These are phyloP conservation scores for Salmo trutta DNA, from an alignment of 2,797 vertebrate species.

Conservation along the genomic window DNA sequence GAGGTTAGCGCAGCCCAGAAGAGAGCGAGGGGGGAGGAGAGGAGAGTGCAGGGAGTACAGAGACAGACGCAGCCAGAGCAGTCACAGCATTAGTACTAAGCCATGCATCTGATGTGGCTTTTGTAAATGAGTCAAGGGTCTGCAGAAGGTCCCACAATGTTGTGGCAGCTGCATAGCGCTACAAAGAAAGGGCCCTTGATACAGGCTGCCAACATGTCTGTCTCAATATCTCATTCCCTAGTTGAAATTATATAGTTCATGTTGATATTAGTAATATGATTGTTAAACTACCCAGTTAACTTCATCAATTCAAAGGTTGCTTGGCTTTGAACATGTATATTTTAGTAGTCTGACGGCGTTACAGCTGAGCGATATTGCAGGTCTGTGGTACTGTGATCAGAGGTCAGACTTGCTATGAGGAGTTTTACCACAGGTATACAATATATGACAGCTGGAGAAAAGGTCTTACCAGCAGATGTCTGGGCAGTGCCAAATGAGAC, in stretches of 20 bases:
- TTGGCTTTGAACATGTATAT: constrained; percentile 35
- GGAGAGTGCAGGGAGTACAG: constrained; percentile 37
- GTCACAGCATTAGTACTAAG: constrained; percentile 43
- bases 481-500: constrained; percentile 78
- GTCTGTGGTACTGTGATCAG: constrained; percentile 63
- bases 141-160: constrained; percentile 6
- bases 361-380: constrained; percentile 4
- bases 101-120: constrained; percentile 49
- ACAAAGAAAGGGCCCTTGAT: not conserved
- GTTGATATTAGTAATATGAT: not conserved
- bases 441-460: constrained; percentile 33
- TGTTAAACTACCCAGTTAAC: constrained; percentile 24
- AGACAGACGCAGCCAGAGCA: constrained; percentile 48
- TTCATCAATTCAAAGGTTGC: constrained; percentile 14
- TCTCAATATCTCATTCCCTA: not conserved
- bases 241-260: not conserved
- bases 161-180: not conserved
- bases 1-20: constrained; percentile 81
- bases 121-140: constrained; percentile 50
- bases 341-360: not conserved
- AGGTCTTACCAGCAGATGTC: constrained; percentile 85
- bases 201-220: not conserved
- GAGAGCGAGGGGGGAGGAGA: constrained; percentile 39
- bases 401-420: constrained; percentile 35
- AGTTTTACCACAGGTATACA: constrained; percentile 22